Evolutionary conservation across 1,140 invertebrate species (phyloP).

Genomic region (Uloborus diversus): DNA sequence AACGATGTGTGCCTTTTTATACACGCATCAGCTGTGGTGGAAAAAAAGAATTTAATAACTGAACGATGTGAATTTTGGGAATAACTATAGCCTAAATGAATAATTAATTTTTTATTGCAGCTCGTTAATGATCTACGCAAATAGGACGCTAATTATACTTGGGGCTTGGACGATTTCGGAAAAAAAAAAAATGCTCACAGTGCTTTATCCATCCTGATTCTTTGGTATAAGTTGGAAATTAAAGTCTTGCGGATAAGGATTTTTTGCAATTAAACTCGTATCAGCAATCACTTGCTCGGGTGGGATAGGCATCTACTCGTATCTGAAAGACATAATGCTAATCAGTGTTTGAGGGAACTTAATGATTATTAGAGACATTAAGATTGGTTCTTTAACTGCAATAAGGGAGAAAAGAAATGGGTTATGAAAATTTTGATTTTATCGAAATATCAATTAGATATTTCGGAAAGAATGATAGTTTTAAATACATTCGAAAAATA

Average conservation of each 20-base stretch:
- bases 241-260: not conserved
- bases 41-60: not conserved
- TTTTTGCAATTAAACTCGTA: conserved; percentile 18
- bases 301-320: not conserved
- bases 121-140: conserved; percentile 27
- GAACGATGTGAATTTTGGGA: not conserved
- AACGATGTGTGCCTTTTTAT: not conserved
- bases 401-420: no score
- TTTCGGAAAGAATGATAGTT: no score
- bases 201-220: conserved; percentile 18
- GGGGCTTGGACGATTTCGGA: not conserved
- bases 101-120: conserved; percentile 33
- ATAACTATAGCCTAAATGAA: not conserved
- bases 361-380: conserved; percentile 25
- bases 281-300: conserved; percentile 1
- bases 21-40: not conserved
- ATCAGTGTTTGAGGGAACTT: conserved; percentile 5
- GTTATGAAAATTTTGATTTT: no score
- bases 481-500: no score
- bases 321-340: conserved; percentile 12
- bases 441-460: no score
- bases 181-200: not conserved
- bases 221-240: not conserved
- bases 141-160: conserved; percentile 20
- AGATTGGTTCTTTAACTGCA: conserved; percentile 15